These are phyloP conservation scores for Parapsyche elsis DNA, from an alignment of 1,140 invertebrate genomes.

Conservation along the genomic window DNA sequence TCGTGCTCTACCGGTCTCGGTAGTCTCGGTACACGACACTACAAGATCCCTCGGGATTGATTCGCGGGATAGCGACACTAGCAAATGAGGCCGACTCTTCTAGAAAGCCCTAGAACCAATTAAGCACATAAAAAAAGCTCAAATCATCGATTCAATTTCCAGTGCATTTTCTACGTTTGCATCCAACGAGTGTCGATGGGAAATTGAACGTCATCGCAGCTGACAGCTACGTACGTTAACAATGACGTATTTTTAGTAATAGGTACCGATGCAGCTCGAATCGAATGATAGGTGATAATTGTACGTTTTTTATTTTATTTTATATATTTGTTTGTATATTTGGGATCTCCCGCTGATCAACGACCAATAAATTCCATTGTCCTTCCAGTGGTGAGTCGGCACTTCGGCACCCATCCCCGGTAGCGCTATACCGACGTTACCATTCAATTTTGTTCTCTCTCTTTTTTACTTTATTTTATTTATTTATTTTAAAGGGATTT, in stretches of 20 bases:
- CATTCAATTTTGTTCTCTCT: background rate
- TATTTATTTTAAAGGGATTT: background rate
- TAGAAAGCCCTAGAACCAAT: background rate
- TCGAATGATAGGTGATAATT: too few relatives aligned
- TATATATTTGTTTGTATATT: background rate
- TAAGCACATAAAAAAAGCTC: too few relatives aligned
- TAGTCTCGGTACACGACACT: slow-evolving; percentile 1
- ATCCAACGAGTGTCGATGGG: too few relatives aligned
- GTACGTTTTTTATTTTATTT: too few relatives aligned
- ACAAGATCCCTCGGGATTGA: slow-evolving; percentile 19
- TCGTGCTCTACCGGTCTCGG: background rate
- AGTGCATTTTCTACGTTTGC: too few relatives aligned
- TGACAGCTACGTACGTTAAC: too few relatives aligned
- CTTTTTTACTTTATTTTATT: background rate
- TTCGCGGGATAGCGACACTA: background rate
- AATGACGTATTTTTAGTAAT: too few relatives aligned
- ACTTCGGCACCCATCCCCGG: background rate
- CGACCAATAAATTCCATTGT: slow-evolving; percentile 16
- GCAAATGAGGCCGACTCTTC: background rate
- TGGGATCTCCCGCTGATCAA: slow-evolving; percentile 3
- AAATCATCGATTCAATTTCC: too few relatives aligned
- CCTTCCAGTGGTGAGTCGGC: slow-evolving; percentile 1
- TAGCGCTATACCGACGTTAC: background rate
- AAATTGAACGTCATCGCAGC: too few relatives aligned
- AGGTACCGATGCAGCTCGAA: too few relatives aligned